phyloP scores from a whole-genome alignment of 2,113 vertebrate species.

The Junco hyemalis region DNA sequence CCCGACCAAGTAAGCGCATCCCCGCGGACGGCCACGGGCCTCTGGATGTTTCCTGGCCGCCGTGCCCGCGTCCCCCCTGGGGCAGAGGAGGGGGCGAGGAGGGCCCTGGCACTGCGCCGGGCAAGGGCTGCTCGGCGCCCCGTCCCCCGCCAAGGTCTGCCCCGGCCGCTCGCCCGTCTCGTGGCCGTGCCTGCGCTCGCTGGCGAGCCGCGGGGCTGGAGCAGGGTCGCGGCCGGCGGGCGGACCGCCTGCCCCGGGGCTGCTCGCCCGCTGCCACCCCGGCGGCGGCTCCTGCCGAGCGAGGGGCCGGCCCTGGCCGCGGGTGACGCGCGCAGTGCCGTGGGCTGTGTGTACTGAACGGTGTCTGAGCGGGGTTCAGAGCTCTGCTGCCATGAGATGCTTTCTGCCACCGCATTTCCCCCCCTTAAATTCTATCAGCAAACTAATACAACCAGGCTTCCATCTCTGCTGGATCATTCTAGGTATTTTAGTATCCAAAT shows the following conservation, averaged over 20 bases:
- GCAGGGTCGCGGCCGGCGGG: too few species aligned
- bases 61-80: neutral
- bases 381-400: fast-evolving
- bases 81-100: neutral
- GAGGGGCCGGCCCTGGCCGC: neutral
- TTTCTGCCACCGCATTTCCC: neutral
- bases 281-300: neutral
- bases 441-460: neutral
- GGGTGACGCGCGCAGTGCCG: fast-evolving
- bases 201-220: too few species aligned
- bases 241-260: too few species aligned
- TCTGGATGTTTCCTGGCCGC: neutral
- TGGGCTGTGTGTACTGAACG: neutral
- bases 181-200: neutral
- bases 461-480: neutral
- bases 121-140: neutral
- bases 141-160: neutral
- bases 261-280: neutral
- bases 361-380: too few species aligned
- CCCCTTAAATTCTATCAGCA: neutral
- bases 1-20: neutral
- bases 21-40: too few species aligned
- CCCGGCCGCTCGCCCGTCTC: neutral
- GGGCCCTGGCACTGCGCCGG: neutral
- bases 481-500: too few species aligned